Evolutionary conservation across 2,797 vertebrate species (phyloP).

Genomic region (Calcarius lapponicus): DNA sequence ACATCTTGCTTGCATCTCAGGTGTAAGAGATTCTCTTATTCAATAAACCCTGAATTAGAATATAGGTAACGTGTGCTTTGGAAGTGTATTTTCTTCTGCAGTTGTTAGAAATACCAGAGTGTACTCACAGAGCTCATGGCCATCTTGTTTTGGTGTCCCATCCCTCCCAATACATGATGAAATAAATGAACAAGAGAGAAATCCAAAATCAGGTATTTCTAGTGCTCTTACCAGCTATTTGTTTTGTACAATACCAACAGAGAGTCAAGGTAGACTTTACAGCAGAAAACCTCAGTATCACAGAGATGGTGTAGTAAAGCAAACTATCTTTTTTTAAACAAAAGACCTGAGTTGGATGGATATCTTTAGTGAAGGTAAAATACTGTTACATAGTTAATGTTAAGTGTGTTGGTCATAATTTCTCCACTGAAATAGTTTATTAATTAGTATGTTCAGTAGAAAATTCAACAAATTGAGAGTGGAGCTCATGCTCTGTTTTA

Average conservation of each 20-base stretch:
- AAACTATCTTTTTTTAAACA: neutral
- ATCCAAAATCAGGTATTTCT: neutral
- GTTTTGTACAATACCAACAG: neutral
- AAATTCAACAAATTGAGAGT: neutral
- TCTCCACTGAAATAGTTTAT: neutral
- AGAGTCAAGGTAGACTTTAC: neutral
- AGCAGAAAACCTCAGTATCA: neutral
- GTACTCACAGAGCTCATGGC: neutral
- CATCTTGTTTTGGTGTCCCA: neutral
- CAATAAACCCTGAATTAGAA: neutral
- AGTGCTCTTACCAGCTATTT: neutral
- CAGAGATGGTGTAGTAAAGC: neutral
- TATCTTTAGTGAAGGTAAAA: neutral
- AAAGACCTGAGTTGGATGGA: neutral
- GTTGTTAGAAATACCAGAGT: neutral
- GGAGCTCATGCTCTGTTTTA: neutral
- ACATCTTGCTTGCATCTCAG: conserved; percentile 13
- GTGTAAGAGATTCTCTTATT: neutral
- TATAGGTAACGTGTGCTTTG: neutral
- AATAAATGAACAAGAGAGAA: neutral
- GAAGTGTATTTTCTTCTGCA: neutral
- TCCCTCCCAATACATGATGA: neutral
- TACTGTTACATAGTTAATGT: neutral
- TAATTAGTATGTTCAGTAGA: neutral
- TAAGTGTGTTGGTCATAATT: neutral